These are phyloP conservation scores for Rosalia funebris DNA, from an alignment of 2,888 invertebrate species.

Conservation along the genomic window DNA sequence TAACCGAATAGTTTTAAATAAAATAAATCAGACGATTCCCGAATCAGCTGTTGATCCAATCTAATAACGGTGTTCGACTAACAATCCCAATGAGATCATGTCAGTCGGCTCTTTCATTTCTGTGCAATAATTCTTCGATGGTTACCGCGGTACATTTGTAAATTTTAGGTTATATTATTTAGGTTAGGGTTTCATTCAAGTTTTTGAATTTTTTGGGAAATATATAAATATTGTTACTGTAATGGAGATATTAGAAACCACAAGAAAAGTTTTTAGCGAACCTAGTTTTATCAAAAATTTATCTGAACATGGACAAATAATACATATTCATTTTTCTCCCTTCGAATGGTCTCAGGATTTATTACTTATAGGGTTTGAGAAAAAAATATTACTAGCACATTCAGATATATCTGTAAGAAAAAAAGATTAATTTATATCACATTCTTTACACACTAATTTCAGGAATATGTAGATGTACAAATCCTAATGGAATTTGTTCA, in stretches of 20 bases:
- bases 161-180: too few species aligned
- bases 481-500: slow-evolving; percentile 69
- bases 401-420: slow-evolving; percentile 64
- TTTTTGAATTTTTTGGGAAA: too few species aligned
- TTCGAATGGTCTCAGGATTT: slow-evolving; percentile 75
- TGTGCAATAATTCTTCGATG: too few species aligned
- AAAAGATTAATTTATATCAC: slow-evolving; percentile 16
- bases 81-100: too few species aligned
- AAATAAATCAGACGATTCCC: too few species aligned
- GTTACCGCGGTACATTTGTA: too few species aligned
- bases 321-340: slow-evolving; percentile 70
- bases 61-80: too few species aligned
- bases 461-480: slow-evolving; percentile 67
- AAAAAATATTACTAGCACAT: slow-evolving; percentile 68
- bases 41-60: too few species aligned
- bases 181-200: too few species aligned
- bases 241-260: slow-evolving; percentile 42
- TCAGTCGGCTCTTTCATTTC: too few species aligned
- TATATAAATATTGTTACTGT: neutral
- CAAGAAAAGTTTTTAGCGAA: slow-evolving; percentile 44
- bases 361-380: slow-evolving; percentile 69
- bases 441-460: slow-evolving; percentile 32
- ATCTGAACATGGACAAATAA: slow-evolving; percentile 65
- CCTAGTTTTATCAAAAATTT: slow-evolving; percentile 64
- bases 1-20: too few species aligned